A percentile compares a stretch with the other conserved stretches of the same genome.
These are phyloP conservation scores for Rhagonycha fulva DNA, from an alignment of 2,888 invertebrate species.

Conservation along the genomic window DNA sequence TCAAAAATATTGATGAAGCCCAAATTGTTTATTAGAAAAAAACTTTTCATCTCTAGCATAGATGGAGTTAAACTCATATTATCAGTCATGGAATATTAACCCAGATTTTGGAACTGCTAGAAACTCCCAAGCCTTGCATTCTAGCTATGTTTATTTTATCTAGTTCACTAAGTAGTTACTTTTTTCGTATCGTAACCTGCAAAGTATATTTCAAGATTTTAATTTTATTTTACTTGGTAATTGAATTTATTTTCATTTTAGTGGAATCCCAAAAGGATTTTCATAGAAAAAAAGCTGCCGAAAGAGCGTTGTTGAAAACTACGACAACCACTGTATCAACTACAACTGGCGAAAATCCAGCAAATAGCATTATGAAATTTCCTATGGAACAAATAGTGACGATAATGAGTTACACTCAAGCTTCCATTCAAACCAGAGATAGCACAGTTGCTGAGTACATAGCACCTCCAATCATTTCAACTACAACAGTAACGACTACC, in stretches of 20 bases:
- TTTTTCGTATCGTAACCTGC: no score
- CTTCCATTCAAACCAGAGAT: constrained; percentile 48
- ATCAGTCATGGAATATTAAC: no score
- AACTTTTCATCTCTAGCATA: no score
- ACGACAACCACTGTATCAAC: constrained; percentile 51
- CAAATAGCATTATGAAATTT: constrained; percentile 17
- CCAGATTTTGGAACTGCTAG: background rate
- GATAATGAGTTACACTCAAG: constrained; percentile 48
- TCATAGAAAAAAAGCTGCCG: constrained; percentile 66
- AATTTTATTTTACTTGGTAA: no score
- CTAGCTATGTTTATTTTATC: no score
- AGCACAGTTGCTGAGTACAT: constrained; percentile 58
- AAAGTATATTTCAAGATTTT: no score
- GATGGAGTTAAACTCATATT: no score
- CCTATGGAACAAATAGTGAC: constrained; percentile 42
- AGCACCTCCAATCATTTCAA: constrained; percentile 51
- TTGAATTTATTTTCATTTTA: constrained; percentile 53
- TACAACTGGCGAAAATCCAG: constrained; percentile 10
- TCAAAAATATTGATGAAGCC: no score
- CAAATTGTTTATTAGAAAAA: no score
- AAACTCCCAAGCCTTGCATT: background rate
- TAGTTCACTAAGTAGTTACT: background rate
- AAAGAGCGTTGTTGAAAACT: constrained; percentile 57
- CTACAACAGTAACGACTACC: constrained; percentile 54
- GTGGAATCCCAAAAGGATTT: constrained; percentile 90